phyloP scores from a whole-genome alignment of 2,113 vertebrate genomes.

The Oryzias woworae region DNA sequence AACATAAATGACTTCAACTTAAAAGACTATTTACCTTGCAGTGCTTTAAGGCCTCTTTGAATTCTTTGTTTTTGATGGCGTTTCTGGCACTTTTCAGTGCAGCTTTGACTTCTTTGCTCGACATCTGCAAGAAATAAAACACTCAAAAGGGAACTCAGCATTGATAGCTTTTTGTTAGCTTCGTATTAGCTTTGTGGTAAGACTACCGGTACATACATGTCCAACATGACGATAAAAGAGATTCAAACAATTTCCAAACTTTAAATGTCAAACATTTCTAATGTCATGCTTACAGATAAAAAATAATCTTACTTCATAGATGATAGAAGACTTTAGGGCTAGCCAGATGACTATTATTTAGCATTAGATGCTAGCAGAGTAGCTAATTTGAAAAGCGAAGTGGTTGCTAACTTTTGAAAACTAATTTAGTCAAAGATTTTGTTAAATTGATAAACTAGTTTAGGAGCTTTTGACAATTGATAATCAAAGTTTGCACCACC shows the following conservation, averaged over 20 bases:
- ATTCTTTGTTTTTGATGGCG: slow-evolving; percentile 95
- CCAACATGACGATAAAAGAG: background rate
- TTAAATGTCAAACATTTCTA: no score
- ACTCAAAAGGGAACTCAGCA: background rate
- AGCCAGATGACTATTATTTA: background rate
- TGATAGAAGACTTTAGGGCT: background rate
- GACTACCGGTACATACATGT: background rate
- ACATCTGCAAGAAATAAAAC: slow-evolving; percentile 69
- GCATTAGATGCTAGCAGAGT: background rate
- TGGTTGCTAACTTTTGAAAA: no score
- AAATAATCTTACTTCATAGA: background rate
- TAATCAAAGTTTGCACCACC: background rate
- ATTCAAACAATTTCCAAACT: no score
- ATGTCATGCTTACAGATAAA: background rate
- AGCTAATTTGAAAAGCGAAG: background rate
- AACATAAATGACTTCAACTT: background rate
- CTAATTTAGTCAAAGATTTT: background rate
- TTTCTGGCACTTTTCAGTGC: slow-evolving; percentile 93
- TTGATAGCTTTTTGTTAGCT: background rate
- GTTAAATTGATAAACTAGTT: background rate
- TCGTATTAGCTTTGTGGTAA: background rate
- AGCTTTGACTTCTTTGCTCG: slow-evolving; percentile 92
- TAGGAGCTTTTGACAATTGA: background rate
- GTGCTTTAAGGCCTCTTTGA: slow-evolving; percentile 93
- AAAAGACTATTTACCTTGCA: slow-evolving; percentile 88